Base-by-base conservation (phyloP, 2,797 vertebrate species). In the Pampus argenteus region DNA sequence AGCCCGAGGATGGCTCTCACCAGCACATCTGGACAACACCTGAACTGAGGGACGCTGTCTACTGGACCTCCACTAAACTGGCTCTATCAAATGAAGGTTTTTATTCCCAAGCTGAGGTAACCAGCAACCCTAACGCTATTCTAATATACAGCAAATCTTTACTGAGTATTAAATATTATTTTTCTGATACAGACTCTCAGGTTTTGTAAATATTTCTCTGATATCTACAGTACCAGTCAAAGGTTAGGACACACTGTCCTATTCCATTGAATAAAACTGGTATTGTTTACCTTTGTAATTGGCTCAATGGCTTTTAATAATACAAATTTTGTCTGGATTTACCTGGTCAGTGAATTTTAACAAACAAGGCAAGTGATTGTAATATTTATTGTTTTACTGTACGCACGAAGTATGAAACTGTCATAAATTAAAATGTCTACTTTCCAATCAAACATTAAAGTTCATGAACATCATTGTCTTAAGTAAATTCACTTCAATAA, bases 11-110 rank as follows among this genome's bases (percentile, higher is more conserved):
- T 75, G 74, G 71, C 55, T 81, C 71, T 79, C 54, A 73, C 42
- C 49, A 54, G 42, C 85, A 92, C 92, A 94, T 94, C 90, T 94
- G 92, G 90, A 85, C 77, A 85, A 79, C 89, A 91, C 82, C 80
- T 88, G 86, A 83, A 82, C 45, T 25, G 71, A 67, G 58, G 70
- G 71, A 74, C 7, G 57, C 67, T 82, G 79, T 84, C 78, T 56
- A 76, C 69, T 64, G 67, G 71, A 88, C 83, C 71, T 83, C 68
- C 76, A 74, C 51, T 69, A 44, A 62, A 79, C 62, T 28, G 38
- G 23, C 52, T 85, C 52, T 38, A 64, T 72, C 64, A 83, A 84
- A 76, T 81, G 20, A 76, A 44, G 26, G 56, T 38, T 55, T 84
- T 76, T 58, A 66, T 80, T 71, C 51, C 26, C 42, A 69, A 52